Evolutionary conservation across 2,888 invertebrate genomes (phyloP).

Genomic region (Escarpia spicata): DNA sequence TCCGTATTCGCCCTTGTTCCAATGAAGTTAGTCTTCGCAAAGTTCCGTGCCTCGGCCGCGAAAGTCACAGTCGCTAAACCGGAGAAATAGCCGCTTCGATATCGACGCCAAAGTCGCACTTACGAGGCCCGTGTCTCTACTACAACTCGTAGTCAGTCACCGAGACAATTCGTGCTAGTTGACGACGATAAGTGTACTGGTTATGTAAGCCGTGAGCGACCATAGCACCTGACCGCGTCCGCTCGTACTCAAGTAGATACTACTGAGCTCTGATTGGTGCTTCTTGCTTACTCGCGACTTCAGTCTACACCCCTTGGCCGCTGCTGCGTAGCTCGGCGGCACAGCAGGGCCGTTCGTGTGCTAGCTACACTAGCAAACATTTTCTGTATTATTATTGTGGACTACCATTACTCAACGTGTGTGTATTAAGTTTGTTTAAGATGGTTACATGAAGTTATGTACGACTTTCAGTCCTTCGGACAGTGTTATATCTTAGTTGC

Average conservation of each 20-base stretch:
- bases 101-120: not conserved
- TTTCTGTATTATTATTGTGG: not conserved
- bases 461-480: not conserved
- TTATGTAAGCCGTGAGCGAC: slow-evolving; percentile 10
- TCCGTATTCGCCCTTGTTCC: not conserved
- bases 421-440: not conserved
- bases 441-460: not conserved
- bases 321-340: no score
- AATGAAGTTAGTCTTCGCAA: not conserved
- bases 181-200: not conserved
- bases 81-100: not conserved
- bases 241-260: not conserved
- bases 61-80: not conserved
- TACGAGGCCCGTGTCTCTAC: not conserved
- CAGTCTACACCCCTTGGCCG: not conserved
- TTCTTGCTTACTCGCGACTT: not conserved
- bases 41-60: not conserved
- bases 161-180: not conserved
- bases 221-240: not conserved
- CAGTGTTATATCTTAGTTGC: not conserved
- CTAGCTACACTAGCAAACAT: no score
- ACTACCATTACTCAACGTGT: not conserved
- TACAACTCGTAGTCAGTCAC: not conserved
- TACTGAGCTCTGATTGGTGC: not conserved
- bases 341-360: no score